phyloP scores from a whole-genome alignment of 23 tunicate genomes.

The Botrylloides violaceus region DNA sequence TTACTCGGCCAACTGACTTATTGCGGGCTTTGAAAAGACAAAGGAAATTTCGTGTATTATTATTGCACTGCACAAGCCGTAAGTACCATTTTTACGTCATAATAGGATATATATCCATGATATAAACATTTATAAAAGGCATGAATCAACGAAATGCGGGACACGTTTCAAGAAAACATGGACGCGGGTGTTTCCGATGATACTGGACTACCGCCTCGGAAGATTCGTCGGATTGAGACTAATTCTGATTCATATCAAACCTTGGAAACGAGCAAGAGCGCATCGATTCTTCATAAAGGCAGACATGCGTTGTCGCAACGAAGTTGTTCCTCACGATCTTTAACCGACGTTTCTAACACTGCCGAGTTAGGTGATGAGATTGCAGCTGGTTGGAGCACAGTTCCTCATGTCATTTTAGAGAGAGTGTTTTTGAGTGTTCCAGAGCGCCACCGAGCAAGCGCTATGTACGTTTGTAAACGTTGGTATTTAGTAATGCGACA shows the following conservation, averaged over 20 bases:
- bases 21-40: too few relatives aligned
- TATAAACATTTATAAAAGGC: too few relatives aligned
- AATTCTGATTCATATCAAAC: neutral
- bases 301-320: neutral
- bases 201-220: neutral
- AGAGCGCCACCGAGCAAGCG: constrained; percentile 40
- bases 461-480: constrained; percentile 84
- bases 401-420: constrained; percentile 69
- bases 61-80: too few relatives aligned
- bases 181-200: neutral
- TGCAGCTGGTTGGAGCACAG: constrained; percentile 33
- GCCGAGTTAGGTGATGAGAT: neutral
- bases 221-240: neutral
- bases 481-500: constrained; percentile 88
- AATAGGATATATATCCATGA: too few relatives aligned
- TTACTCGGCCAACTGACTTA: too few relatives aligned
- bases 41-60: too few relatives aligned
- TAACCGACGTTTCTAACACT: neutral
- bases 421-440: constrained; percentile 38
- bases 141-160: too few relatives aligned
- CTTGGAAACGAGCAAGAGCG: neutral
- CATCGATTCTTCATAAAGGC: neutral
- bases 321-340: neutral
- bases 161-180: too few relatives aligned
- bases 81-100: too few relatives aligned